These are phyloP conservation scores for Zophobas morio DNA, from an alignment of 1,140 invertebrate species.

Conservation along the genomic window DNA sequence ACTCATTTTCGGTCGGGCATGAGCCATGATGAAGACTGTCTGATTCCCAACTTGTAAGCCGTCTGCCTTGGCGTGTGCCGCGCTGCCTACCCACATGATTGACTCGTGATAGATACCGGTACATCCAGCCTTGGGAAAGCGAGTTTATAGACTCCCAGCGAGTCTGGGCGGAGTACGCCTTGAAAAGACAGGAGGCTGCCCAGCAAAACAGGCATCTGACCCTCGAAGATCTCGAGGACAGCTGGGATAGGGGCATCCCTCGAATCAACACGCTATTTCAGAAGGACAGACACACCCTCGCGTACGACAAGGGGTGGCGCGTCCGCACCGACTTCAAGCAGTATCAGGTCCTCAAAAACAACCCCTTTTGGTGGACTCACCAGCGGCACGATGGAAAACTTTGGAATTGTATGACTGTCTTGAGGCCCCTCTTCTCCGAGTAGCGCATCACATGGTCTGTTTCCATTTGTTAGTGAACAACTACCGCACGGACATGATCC, in stretches of 20 bases:
- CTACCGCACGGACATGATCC: conserved; percentile 99
- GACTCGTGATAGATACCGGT: too few relatives aligned
- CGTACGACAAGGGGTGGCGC: conserved; percentile 99
- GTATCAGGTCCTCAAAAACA: conserved; percentile 98
- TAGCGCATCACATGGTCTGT: too few relatives aligned
- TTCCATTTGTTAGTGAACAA: too few relatives aligned
- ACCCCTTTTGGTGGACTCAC: conserved; percentile 99
- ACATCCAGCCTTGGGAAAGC: conserved; percentile 99
- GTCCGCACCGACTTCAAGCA: conserved; percentile 99
- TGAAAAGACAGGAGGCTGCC: conserved; percentile 99
- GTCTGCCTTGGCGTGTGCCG: too few relatives aligned
- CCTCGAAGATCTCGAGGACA: conserved; percentile 99
- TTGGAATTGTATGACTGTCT: too few relatives aligned
- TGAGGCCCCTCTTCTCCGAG: too few relatives aligned
- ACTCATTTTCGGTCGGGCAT: conserved; percentile 99
- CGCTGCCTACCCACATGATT: too few relatives aligned
- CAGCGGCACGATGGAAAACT: conserved; percentile 98
- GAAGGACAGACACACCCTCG: conserved; percentile 98
- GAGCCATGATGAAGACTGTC: conserved; percentile 99
- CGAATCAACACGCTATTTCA: conserved; percentile 99
- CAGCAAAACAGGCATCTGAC: conserved; percentile 98
- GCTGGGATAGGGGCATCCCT: conserved; percentile 99
- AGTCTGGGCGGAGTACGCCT: conserved; percentile 99
- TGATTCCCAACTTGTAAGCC: conserved; percentile 99
- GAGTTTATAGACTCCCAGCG: conserved; percentile 99